phyloP scores from a whole-genome alignment of 2,888 invertebrate genomes.

The Thera britannica region DNA sequence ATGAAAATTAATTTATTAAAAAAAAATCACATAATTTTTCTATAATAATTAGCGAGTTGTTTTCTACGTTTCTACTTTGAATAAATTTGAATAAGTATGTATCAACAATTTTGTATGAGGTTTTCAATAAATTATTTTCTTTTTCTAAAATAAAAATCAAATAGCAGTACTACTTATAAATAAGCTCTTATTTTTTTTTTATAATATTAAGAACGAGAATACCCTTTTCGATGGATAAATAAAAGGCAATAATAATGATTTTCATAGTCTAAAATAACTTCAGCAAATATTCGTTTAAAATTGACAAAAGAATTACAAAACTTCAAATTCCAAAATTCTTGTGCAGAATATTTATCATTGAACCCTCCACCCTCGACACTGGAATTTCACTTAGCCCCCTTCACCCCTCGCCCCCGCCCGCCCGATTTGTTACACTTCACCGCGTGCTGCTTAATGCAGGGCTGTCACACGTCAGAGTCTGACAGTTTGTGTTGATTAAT shows the following conservation, averaged over 20 bases:
- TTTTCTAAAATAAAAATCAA: too few species aligned
- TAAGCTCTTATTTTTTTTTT: too few species aligned
- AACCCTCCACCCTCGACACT: conserved; percentile 34
- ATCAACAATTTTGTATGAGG: too few species aligned
- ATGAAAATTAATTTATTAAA: too few species aligned
- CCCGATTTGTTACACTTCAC: conserved; percentile 55
- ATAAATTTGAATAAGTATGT: too few species aligned
- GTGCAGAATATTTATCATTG: conserved; percentile 27
- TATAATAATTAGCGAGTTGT: too few species aligned
- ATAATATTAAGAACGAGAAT: too few species aligned
- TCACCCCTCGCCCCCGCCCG: conserved; percentile 37
- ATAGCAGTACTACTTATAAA: too few species aligned
- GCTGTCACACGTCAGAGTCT: conserved; percentile 21
- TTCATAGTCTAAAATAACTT: not conserved
- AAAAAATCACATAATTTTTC: too few species aligned
- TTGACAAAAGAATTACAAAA: conserved; percentile 37
- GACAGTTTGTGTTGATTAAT: conserved; percentile 13
- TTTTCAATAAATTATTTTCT: too few species aligned
- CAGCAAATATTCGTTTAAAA: not conserved
- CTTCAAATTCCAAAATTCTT: conserved; percentile 33
- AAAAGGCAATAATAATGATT: not conserved
- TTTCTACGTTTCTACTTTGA: too few species aligned
- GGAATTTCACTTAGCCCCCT: conserved; percentile 45
- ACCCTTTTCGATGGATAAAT: too few species aligned
- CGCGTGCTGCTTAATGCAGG: conserved; percentile 39